Evolutionary conservation across 2,888 invertebrate genomes (phyloP).

Genomic region (Melinopterus prodromus): DNA sequence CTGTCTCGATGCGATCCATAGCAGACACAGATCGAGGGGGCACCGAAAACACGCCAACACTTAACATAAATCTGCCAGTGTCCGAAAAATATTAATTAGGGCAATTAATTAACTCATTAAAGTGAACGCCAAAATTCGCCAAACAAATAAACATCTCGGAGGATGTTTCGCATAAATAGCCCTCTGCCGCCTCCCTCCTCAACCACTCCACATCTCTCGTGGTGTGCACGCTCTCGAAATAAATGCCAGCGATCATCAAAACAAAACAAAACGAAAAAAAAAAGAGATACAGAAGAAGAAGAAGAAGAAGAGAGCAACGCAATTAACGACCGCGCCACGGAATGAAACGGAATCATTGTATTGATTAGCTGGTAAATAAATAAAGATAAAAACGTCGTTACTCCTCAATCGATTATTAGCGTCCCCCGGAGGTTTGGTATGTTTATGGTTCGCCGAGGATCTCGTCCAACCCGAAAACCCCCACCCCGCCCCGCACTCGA

Average conservation of each 20-base stretch:
- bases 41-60: constrained; percentile 13
- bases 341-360: constrained; percentile 25
- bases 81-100: constrained; percentile 19
- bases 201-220: not conserved
- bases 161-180: constrained; percentile 18
- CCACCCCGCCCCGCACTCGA: not conserved
- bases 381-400: constrained; percentile 25
- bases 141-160: constrained; percentile 20
- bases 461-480: constrained; percentile 5
- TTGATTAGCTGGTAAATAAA: constrained; percentile 21
- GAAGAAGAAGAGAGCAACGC: constrained; percentile 17
- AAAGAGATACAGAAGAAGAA: not conserved
- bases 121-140: constrained; percentile 22
- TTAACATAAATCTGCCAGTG: constrained; percentile 23
- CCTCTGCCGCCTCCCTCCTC: not conserved
- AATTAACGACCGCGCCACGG: constrained; percentile 23
- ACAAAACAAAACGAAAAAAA: constrained; percentile 19
- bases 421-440: not conserved
- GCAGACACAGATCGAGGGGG: not conserved
- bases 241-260: constrained; percentile 4
- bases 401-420: constrained; percentile 15
- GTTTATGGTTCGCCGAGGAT: not conserved
- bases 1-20: not conserved
- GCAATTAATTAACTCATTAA: constrained; percentile 27
- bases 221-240: constrained; percentile 4